A percentile compares a stretch with the other conserved stretches of the same genome.
These are phyloP conservation scores for Caenorhabditis briggsae DNA, from an alignment of 1,140 invertebrate genomes.

Conservation along the genomic window DNA sequence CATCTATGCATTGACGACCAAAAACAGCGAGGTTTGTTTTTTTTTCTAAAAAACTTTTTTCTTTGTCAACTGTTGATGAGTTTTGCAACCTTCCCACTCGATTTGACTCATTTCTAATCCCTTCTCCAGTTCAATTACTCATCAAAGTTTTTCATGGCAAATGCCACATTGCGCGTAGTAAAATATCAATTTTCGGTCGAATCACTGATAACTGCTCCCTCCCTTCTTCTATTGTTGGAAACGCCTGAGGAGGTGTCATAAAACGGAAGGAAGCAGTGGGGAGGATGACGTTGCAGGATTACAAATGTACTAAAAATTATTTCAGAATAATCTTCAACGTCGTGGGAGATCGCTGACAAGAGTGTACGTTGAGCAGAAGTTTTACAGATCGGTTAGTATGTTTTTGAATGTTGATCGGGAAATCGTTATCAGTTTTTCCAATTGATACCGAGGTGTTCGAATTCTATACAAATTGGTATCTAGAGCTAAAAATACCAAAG, in stretches of 20 bases:
- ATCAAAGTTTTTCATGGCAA: slow-evolving; percentile 10
- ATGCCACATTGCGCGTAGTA: slow-evolving; percentile 42
- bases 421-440: background rate
- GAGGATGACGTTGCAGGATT: background rate
- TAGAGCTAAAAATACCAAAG: background rate
- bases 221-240: background rate
- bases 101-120: slow-evolving; percentile 13
- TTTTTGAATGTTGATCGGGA: background rate
- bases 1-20: slow-evolving; percentile 41
- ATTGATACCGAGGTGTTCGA: background rate
- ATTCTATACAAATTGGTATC: background rate
- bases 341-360: slow-evolving; percentile 53
- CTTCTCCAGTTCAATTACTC: slow-evolving; percentile 25
- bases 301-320: background rate
- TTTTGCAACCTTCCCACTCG: background rate
- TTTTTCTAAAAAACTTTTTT: background rate
- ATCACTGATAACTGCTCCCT: slow-evolving; percentile 7
- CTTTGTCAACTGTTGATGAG: background rate
- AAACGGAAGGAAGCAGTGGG: background rate
- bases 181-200: slow-evolving; percentile 4
- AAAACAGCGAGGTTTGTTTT: slow-evolving; percentile 32
- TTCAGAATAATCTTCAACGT: slow-evolving; percentile 9
- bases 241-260: slow-evolving; percentile 29
- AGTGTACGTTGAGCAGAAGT: slow-evolving; percentile 50
- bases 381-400: slow-evolving; percentile 42